Evolutionary conservation across 2,113 vertebrate species (phyloP).

Genomic region (Turdus rufiventris): DNA sequence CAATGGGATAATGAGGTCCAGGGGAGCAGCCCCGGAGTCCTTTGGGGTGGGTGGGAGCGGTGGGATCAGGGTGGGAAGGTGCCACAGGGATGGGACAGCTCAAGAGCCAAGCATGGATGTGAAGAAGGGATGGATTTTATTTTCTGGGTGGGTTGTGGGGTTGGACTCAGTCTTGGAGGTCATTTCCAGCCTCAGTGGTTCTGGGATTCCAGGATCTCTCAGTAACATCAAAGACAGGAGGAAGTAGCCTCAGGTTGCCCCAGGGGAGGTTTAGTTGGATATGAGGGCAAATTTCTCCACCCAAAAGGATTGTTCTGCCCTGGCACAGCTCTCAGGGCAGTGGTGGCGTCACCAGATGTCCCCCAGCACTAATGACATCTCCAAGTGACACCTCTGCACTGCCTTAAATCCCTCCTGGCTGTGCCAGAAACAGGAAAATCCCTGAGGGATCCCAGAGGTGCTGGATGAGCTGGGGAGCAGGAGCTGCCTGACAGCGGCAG

Average conservation of each 20-base stretch:
- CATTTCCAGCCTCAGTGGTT: not conserved
- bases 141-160: not conserved
- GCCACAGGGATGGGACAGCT: not conserved
- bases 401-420: not conserved
- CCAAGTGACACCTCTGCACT: not conserved
- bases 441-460: not conserved
- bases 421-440: not conserved
- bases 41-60: not conserved
- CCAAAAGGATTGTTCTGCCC: not conserved
- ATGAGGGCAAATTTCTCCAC: not conserved
- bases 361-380: not conserved
- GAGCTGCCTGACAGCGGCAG: not conserved
- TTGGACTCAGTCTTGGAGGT: not conserved
- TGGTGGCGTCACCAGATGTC: not conserved
- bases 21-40: not conserved
- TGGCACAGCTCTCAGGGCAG: not conserved
- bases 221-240: not conserved
- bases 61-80: not conserved
- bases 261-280: not conserved
- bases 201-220: not conserved
- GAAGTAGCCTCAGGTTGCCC: fast-evolving
- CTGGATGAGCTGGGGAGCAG: not conserved
- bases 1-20: slow-evolving; percentile 71
- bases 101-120: fast-evolving
- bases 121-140: not conserved